Base-by-base conservation (phyloP, 2,797 vertebrate genomes). In the Tokudaia muenninki region DNA sequence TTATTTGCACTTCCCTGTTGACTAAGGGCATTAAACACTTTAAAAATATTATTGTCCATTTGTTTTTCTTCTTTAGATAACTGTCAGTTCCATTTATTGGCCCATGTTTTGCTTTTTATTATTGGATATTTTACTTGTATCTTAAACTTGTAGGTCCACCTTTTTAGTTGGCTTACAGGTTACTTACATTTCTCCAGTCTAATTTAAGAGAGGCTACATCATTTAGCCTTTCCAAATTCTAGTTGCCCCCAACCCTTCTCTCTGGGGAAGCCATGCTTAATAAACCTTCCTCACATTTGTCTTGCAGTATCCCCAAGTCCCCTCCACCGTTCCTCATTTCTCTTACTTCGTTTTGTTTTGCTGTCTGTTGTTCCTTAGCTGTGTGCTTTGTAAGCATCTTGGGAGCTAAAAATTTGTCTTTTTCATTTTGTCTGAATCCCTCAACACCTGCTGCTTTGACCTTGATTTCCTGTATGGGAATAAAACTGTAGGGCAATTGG, bases 391-490 rank as follows among this genome's bases (percentile, higher is more conserved):
- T 70, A 95, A 90, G 94, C 70, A 93, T 77, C 94, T 55, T 57
- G 77, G 91, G 95, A 94, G 44, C 50, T 93, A 67, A 92, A 79
- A 93, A 87, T 31, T 78, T 67, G 41, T 77, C 65, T 80, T 89
- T 96, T 95, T 95, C 50, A 57, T 96, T 93, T 93, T 19, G 74
- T 67, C 81, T 57, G 63, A 90, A 90, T 79, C 91, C 57, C 74
- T 55, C 11, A 95, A 81, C 19, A 92, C 47, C 70, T 26, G 79
- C 22, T 41, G 55, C 47, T 91, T 41, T 75, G 75, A 91, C 87
- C 93, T 77, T 92, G 74, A 94, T 96, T 96, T 96, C 90, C 67
- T 82, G 83, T 93, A 61, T 50, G 83, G 90, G 75, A 95, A 86
- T 96, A 82, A 93, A 96, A 92, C 31, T 63, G 86, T 10, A 52